Evolutionary conservation across 2,797 vertebrate genomes (phyloP).

Genomic region (Gambelia wislizenii): DNA sequence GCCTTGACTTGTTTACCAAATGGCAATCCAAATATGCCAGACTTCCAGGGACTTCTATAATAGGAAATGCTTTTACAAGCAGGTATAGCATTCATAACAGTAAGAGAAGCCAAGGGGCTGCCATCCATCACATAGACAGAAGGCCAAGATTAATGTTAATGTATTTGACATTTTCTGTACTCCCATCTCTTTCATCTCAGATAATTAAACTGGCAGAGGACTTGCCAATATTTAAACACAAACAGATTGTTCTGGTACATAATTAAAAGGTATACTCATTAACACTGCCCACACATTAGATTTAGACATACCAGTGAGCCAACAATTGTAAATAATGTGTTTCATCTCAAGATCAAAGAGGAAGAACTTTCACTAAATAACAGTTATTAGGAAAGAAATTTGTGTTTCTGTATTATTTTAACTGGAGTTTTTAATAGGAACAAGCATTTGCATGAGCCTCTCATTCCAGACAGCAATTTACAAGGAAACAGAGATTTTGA

Average conservation of each 20-base stretch:
- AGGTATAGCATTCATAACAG: background rate
- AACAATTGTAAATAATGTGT: background rate
- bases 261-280: background rate
- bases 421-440: background rate
- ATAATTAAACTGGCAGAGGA: background rate
- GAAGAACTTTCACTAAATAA: background rate
- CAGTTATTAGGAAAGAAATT: background rate
- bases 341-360: background rate
- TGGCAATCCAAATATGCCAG: background rate
- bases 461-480: background rate
- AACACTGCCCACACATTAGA: background rate
- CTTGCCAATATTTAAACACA: background rate
- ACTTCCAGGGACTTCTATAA: background rate
- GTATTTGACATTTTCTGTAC: background rate
- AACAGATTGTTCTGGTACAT: background rate
- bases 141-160: background rate
- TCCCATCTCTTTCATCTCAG: background rate
- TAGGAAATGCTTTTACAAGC: background rate
- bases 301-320: background rate
- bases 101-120: background rate
- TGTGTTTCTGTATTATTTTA: background rate
- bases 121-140: background rate
- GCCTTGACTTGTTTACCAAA: slow-evolving; percentile 17
- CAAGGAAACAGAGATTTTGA: background rate
- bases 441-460: background rate